Base-by-base conservation (phyloP, 2,888 invertebrate genomes). In the Pherbina coryleti region DNA sequence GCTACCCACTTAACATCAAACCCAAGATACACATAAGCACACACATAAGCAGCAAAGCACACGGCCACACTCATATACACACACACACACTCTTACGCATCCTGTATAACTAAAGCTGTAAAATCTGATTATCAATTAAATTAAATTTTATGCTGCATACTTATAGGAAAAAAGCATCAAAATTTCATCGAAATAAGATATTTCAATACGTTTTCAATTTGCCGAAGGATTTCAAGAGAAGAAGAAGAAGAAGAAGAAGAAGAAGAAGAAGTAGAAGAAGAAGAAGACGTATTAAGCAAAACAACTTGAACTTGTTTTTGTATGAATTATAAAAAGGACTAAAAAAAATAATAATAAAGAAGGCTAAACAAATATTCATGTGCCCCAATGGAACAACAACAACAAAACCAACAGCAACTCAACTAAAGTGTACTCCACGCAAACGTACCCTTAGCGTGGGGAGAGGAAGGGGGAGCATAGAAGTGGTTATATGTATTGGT, bases 151-250 rank as follows among this genome's bases (percentile, higher is more conserved):
- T 51, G 69, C n/a, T 11, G 69, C 51, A 69, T 25, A 69, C 44
- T 19, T 44, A n/a, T 19, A 34, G 37, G 19, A 19, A 8, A n/a
- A n/a, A 22, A 37, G 3, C 7, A 67, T 37, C 8, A 9, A 17
- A n/a, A 7, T 37, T 19, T 11, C 22, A 19, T 67, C 22, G 67
- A 67, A 44, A 28, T 14, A 31, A 64, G 25, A 22, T 17, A 69
- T 69, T 69, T 69, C 69, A 69, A 69, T 69, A 69, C 11, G 49
- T 69, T 53, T 49, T 49, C 69, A 69, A 69, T 69, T 69, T 69
- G 25, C 5, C 2, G 14, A 55, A 55, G 55, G 19, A 22, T 55
- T n/a, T 55, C 4, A 14, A 25, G 25, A 19, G 7, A 14, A 25
- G 25, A 19, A 19, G 57, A 14, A 22, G 22, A 28, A 1, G 57